phyloP scores from a whole-genome alignment of 2,113 vertebrate genomes.

The Chelonoidis abingdonii region DNA sequence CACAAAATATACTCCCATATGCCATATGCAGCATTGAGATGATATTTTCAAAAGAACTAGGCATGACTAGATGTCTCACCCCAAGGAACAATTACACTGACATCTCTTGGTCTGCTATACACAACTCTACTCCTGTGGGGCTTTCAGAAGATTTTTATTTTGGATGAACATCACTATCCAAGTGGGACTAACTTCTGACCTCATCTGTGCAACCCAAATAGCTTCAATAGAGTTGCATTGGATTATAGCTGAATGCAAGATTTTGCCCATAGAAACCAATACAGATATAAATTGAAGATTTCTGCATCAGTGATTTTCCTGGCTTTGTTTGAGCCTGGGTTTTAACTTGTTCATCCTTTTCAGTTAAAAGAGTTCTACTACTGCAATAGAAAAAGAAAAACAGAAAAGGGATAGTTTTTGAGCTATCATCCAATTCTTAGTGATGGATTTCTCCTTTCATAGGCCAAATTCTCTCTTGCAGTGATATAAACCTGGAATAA shows the following conservation, averaged over 20 bases:
- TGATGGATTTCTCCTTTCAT: neutral
- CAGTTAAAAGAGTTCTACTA: neutral
- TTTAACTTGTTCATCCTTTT: neutral
- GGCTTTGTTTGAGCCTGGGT: neutral
- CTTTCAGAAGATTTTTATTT: neutral
- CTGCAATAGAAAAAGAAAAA: fast-evolving
- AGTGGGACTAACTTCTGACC: neutral
- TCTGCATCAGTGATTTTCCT: neutral
- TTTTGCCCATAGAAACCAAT: neutral
- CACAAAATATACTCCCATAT: neutral
- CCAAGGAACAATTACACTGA: neutral
- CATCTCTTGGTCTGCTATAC: neutral
- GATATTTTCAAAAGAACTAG: neutral
- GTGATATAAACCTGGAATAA: neutral
- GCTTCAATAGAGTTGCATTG: neutral
- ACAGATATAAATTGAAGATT: neutral
- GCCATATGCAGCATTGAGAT: neutral
- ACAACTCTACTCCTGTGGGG: neutral
- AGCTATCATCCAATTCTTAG: neutral
- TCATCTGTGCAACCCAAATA: neutral
- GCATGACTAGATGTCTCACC: neutral
- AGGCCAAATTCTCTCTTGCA: neutral
- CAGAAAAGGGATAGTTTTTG: neutral
- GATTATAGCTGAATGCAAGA: neutral
- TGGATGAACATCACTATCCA: neutral